These are phyloP conservation scores for Dimorphilus gyrociliatus DNA, from an alignment of 2,888 invertebrate species.

Conservation along the genomic window DNA sequence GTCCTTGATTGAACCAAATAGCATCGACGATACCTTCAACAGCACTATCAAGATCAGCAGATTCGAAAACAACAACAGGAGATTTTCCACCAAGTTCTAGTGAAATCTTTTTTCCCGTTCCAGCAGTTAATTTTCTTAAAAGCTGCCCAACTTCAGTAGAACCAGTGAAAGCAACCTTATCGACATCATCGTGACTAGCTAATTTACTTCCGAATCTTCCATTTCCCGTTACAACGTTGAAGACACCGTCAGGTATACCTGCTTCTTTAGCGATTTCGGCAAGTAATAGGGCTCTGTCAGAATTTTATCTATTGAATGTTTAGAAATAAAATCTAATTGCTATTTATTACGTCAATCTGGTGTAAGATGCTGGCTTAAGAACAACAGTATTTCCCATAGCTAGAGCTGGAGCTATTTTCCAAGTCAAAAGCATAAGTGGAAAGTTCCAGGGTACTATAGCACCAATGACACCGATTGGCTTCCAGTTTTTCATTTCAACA, in stretches of 20 bases:
- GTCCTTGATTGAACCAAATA: slow-evolving; percentile 43
- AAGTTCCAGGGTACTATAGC: slow-evolving; percentile 39
- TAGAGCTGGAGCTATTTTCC: slow-evolving; percentile 41
- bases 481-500: slow-evolving; percentile 36
- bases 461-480: slow-evolving; percentile 38
- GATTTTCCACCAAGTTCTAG: slow-evolving; percentile 39
- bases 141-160: slow-evolving; percentile 35
- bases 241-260: slow-evolving; percentile 40
- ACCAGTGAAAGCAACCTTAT: slow-evolving; percentile 38
- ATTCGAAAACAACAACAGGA: slow-evolving; percentile 43
- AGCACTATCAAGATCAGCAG: slow-evolving; percentile 45
- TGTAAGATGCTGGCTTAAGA: slow-evolving; percentile 39
- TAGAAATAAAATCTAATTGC: too few species aligned
- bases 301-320: too few species aligned
- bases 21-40: slow-evolving; percentile 42
- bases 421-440: slow-evolving; percentile 40
- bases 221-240: slow-evolving; percentile 37
- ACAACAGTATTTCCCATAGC: slow-evolving; percentile 42
- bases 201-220: slow-evolving; percentile 30
- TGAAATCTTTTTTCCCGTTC: slow-evolving; percentile 35
- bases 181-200: slow-evolving; percentile 29
- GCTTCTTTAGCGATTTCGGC: slow-evolving; percentile 41
- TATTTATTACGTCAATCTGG: slow-evolving; percentile 37
- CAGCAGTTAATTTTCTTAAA: slow-evolving; percentile 28
- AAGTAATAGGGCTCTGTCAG: slow-evolving; percentile 38